These are phyloP conservation scores for Spicauda simplicius DNA, from an alignment of 2,888 invertebrate genomes.

Conservation along the genomic window DNA sequence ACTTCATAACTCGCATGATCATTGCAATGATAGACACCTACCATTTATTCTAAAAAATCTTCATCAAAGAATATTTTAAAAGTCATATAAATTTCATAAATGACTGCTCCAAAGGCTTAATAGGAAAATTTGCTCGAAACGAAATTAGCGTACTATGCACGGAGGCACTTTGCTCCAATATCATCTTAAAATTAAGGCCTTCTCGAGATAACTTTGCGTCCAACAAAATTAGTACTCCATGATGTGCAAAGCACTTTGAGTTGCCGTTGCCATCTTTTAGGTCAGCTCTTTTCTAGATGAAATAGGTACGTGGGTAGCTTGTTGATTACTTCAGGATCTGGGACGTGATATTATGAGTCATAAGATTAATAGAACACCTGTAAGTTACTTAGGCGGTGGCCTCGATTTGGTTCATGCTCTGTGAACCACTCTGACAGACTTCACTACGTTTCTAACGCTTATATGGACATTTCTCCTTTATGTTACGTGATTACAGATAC, in stretches of 20 bases:
- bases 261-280: conserved; percentile 25
- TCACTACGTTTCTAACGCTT: no score
- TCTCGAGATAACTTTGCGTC: conserved; percentile 35
- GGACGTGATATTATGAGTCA: conserved; percentile 12
- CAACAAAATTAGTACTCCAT: conserved; percentile 36
- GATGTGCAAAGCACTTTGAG: conserved; percentile 29
- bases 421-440: neutral
- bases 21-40: no score
- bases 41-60: neutral
- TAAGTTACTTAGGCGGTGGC: conserved; percentile 1
- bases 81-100: conserved; percentile 29
- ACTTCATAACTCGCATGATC: no score
- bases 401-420: neutral
- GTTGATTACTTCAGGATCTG: conserved; percentile 30
- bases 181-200: conserved; percentile 36
- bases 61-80: conserved; percentile 17
- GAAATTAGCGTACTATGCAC: conserved; percentile 37
- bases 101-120: conserved; percentile 30
- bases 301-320: conserved; percentile 15
- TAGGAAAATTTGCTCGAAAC: conserved; percentile 34
- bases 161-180: conserved; percentile 36
- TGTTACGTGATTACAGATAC: no score
- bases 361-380: conserved; percentile 20
- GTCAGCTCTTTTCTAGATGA: conserved; percentile 31
- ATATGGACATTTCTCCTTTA: no score